phyloP scores from a whole-genome alignment of 2,888 invertebrate genomes.

The Tachina fera region DNA sequence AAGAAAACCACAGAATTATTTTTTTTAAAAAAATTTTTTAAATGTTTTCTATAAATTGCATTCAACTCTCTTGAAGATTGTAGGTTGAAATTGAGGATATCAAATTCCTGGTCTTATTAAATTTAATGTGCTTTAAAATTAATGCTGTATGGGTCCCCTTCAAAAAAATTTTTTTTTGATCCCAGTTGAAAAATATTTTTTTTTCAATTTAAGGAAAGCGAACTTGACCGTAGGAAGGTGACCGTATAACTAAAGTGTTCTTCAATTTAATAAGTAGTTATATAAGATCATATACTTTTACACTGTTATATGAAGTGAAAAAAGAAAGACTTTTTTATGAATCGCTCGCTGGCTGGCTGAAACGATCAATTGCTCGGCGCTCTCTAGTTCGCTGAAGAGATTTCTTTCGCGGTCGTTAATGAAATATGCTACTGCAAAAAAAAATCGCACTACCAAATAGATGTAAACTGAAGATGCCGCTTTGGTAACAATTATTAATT shows the following conservation, averaged over 20 bases:
- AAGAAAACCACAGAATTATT: constrained; percentile 42
- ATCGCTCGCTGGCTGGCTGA: constrained; percentile 19
- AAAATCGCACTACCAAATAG: constrained; percentile 61
- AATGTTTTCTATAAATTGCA: constrained; percentile 1
- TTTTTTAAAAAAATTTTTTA: constrained; percentile 28
- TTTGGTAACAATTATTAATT: constrained; percentile 55
- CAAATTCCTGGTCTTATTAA: constrained; percentile 33
- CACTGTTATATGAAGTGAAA: constrained; percentile 65
- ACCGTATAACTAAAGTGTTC: constrained; percentile 83
- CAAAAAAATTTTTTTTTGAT: constrained; percentile 32
- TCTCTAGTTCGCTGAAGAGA: constrained; percentile 44
- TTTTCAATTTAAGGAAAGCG: constrained; percentile 75
- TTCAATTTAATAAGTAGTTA: constrained; percentile 81
- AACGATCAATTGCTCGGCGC: constrained; percentile 50
- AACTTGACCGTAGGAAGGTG: constrained; percentile 83
- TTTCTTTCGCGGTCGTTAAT: constrained; percentile 43
- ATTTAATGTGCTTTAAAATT: constrained; percentile 11
- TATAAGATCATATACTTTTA: constrained; percentile 82
- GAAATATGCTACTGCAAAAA: constrained; percentile 64
- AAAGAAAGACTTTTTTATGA: constrained; percentile 66
- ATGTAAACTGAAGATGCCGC: constrained; percentile 74
- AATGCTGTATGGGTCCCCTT: constrained; percentile 54
- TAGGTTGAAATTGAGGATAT: constrained; percentile 45
- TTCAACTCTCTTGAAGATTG: constrained; percentile 32
- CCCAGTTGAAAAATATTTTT: constrained; percentile 19